A percentile compares a stretch with the other conserved stretches of the same genome.
Evolutionary conservation across 2,113 vertebrate species (phyloP).

Genomic region (Hemiscyllium ocellatum): DNA sequence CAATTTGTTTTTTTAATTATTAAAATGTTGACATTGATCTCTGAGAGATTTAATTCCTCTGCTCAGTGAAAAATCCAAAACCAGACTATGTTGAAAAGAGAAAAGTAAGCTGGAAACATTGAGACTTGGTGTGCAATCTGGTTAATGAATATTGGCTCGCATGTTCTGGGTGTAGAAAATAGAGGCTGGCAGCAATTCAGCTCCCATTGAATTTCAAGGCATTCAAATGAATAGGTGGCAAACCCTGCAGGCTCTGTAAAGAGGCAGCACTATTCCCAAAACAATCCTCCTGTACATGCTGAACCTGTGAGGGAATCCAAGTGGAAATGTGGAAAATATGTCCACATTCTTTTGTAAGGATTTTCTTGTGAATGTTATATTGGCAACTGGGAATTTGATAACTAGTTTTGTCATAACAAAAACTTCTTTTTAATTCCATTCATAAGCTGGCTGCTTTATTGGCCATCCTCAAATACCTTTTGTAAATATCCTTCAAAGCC

Average conservation of each 20-base stretch:
- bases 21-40: background rate
- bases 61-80: background rate
- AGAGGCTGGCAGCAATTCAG: background rate
- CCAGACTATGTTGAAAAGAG: background rate
- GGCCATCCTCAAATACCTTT: too few species aligned
- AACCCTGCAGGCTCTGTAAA: background rate
- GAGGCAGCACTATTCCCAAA: background rate
- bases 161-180: too few species aligned
- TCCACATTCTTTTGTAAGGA: background rate
- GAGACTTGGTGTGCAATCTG: background rate
- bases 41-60: background rate
- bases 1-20: background rate
- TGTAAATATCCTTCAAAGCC: too few species aligned
- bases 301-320: background rate
- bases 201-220: background rate
- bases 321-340: background rate
- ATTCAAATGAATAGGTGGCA: background rate
- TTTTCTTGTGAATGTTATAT: background rate
- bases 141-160: background rate
- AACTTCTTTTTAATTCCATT: too few species aligned
- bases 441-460: too few species aligned
- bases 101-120: background rate
- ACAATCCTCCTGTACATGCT: background rate
- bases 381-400: background rate
- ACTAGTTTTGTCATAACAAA: too few species aligned